These are phyloP conservation scores for Argyra leucocephala DNA, from an alignment of 2,888 invertebrate species.

Conservation along the genomic window DNA sequence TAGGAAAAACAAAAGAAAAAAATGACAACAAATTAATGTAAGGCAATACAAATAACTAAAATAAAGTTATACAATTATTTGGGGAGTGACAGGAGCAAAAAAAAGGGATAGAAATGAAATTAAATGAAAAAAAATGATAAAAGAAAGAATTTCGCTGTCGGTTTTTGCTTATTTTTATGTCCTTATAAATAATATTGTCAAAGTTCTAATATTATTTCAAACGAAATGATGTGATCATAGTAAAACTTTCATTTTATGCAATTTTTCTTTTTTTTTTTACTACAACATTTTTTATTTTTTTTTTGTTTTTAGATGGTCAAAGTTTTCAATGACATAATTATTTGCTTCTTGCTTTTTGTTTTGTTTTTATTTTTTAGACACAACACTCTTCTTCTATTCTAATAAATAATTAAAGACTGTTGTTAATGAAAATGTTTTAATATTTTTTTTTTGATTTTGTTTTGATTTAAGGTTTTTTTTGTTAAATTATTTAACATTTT, in stretches of 20 bases:
- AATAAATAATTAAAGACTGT: not conserved
- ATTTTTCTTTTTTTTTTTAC: not conserved
- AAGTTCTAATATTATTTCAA: constrained; percentile 1
- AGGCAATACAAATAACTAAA: too few species aligned
- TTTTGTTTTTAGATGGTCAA: too few species aligned
- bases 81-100: too few species aligned
- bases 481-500: too few species aligned
- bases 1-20: too few species aligned
- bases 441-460: too few species aligned
- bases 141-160: not conserved
- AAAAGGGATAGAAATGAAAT: not conserved
- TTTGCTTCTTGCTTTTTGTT: not conserved
- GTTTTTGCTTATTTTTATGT: not conserved
- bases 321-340: not conserved
- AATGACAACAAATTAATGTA: too few species aligned
- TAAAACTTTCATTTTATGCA: not conserved
- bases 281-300: too few species aligned
- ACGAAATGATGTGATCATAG: not conserved
- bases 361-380: not conserved
- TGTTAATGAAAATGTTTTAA: not conserved
- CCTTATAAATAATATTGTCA: not conserved
- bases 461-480: too few species aligned
- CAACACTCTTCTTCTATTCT: not conserved
- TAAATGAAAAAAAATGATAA: not conserved
- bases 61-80: too few species aligned